Conservation (phyloP, 2,797 vertebrate species). For the Darevskia mixta region DNA sequence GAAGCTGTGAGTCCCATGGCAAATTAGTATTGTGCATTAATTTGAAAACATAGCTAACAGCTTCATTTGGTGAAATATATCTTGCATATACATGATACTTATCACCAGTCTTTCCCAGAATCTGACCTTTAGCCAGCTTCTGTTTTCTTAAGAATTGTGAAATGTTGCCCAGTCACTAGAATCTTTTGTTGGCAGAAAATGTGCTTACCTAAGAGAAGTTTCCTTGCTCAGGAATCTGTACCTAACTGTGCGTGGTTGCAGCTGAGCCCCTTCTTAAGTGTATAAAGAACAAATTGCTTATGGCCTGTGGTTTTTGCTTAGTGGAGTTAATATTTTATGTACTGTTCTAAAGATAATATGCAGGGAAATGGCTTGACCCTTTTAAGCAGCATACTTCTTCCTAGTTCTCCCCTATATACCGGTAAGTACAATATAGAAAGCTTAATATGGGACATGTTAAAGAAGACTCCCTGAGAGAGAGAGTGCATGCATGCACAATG, state of each 20-base stretch:
- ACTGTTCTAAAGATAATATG: neutral
- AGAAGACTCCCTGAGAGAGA: neutral
- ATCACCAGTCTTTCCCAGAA: constrained; percentile 5
- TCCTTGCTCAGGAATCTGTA: neutral
- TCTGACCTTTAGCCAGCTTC: constrained; percentile 7
- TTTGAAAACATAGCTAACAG: neutral
- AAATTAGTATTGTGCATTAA: neutral
- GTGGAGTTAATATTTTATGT: neutral
- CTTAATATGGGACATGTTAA: neutral
- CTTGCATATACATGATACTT: neutral
- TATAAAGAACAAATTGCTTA: neutral
- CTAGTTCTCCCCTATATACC: neutral
- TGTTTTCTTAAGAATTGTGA: constrained; percentile 17
- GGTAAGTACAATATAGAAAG: neutral
- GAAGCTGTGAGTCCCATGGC: neutral
- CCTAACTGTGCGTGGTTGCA: neutral
- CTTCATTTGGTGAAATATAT: neutral
- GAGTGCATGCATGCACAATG: neutral
- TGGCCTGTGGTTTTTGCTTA: neutral
- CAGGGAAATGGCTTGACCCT: neutral
- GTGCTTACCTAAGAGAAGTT: constrained; percentile 8
- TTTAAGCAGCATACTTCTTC: neutral
- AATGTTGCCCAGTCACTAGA: constrained; percentile 22
- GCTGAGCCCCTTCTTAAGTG: neutral
- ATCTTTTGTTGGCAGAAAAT: constrained; percentile 28